Conservation (phyloP, 2,888 invertebrate species). For the Lithophane leautieri region DNA sequence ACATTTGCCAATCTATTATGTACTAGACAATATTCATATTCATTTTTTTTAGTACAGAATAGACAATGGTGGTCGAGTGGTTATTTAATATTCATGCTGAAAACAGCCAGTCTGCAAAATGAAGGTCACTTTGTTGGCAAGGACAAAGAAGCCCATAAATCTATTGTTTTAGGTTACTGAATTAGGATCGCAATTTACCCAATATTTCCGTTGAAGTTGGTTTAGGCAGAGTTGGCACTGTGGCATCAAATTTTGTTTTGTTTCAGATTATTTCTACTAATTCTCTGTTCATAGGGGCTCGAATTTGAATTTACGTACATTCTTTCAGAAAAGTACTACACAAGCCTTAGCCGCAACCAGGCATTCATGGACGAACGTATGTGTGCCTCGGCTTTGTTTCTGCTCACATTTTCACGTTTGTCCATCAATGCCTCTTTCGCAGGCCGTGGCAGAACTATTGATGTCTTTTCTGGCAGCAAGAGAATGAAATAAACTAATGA, state of each 20-base stretch:
- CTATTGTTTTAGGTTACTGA: constrained; percentile 54
- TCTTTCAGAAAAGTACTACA: not conserved
- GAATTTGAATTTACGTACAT: not conserved
- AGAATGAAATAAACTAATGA: no score
- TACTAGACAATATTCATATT: constrained; percentile 21
- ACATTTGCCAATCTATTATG: not conserved
- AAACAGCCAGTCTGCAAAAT: constrained; percentile 28
- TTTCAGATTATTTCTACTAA: no score
- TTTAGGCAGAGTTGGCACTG: constrained; percentile 14
- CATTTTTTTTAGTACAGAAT: not conserved
- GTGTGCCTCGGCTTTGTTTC: no score
- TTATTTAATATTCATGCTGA: constrained; percentile 47
- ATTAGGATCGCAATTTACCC: constrained; percentile 43
- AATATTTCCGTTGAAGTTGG: constrained; percentile 38
- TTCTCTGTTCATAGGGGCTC: no score
- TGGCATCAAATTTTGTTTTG: no score
- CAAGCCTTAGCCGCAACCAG: not conserved
- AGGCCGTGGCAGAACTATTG: not conserved
- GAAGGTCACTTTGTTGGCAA: constrained; percentile 34
- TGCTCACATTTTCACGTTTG: no score
- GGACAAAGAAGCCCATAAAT: constrained; percentile 52
- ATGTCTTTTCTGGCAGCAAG: no score
- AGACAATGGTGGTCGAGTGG: constrained; percentile 13
- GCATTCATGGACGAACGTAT: no score
- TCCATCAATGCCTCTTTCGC: not conserved